Evolutionary conservation across 1,140 invertebrate genomes (phyloP).

Genomic region (Drusus annulatus): DNA sequence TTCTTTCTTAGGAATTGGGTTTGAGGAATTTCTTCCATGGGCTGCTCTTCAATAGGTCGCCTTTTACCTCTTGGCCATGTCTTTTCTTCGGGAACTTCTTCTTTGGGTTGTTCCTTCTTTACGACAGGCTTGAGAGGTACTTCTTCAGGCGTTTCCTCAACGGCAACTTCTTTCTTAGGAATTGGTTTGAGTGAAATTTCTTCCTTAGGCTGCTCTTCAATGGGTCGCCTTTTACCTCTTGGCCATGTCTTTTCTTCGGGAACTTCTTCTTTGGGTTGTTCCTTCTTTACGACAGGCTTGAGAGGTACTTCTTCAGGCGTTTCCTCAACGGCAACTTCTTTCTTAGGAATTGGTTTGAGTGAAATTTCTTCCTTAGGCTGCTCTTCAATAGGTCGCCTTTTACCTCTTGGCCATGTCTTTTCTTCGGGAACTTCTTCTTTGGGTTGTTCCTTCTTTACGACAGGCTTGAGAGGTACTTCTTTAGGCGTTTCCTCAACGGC

Average conservation of each 20-base stretch:
- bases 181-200: slow-evolving; percentile 69
- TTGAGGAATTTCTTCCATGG: slow-evolving; percentile 59
- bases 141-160: slow-evolving; percentile 65
- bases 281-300: slow-evolving; percentile 64
- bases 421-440: slow-evolving; percentile 53
- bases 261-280: slow-evolving; percentile 60
- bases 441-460: slow-evolving; percentile 62
- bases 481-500: slow-evolving; percentile 63
- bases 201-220: slow-evolving; percentile 65
- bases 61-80: slow-evolving; percentile 66
- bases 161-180: slow-evolving; percentile 59
- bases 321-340: slow-evolving; percentile 61
- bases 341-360: slow-evolving; percentile 65
- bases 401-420: slow-evolving; percentile 66
- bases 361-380: slow-evolving; percentile 63
- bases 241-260: slow-evolving; percentile 61
- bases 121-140: slow-evolving; percentile 48
- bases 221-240: slow-evolving; percentile 61
- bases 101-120: slow-evolving; percentile 62
- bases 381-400: slow-evolving; percentile 63
- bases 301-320: slow-evolving; percentile 59
- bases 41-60: slow-evolving; percentile 64
- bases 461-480: slow-evolving; percentile 66
- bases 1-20: slow-evolving; percentile 64
- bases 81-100: slow-evolving; percentile 62